Conservation (phyloP, 2,888 invertebrate species). For the Monoplex corrugatus region DNA sequence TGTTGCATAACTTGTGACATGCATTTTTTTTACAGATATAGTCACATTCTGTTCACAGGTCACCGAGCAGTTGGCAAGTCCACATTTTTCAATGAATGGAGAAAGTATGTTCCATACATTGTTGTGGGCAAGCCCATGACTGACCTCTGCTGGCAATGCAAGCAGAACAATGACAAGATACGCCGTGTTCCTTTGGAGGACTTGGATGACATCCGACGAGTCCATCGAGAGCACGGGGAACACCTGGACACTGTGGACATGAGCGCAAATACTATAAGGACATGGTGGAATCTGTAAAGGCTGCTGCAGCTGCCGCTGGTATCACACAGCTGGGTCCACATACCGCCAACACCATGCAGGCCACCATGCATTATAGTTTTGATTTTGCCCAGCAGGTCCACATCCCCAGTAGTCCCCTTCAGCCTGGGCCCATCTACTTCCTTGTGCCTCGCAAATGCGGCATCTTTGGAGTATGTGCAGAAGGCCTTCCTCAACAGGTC, state of each 20-base stretch:
- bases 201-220: slow-evolving; percentile 14
- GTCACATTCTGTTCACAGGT: too few species aligned
- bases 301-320: not conserved
- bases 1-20: too few species aligned
- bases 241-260: slow-evolving; percentile 22
- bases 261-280: slow-evolving; percentile 33
- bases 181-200: slow-evolving; percentile 19
- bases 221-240: not conserved
- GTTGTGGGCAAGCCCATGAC: slow-evolving; percentile 49
- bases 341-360: not conserved
- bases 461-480: slow-evolving; percentile 62
- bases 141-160: slow-evolving; percentile 57
- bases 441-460: slow-evolving; percentile 63
- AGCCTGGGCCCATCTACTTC: slow-evolving; percentile 65
- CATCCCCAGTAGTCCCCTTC: slow-evolving; percentile 60
- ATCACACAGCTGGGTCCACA: not conserved
- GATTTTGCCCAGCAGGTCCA: slow-evolving; percentile 64
- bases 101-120: slow-evolving; percentile 38
- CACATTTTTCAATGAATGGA: slow-evolving; percentile 35
- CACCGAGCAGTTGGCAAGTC: not conserved
- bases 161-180: slow-evolving; percentile 48
- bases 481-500: slow-evolving; percentile 49
- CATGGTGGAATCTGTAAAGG: slow-evolving; percentile 13
- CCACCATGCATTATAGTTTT: slow-evolving; percentile 56
- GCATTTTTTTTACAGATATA: too few species aligned